Conservation (phyloP, 2,113 vertebrate species). For the Arothron firmamentum region DNA sequence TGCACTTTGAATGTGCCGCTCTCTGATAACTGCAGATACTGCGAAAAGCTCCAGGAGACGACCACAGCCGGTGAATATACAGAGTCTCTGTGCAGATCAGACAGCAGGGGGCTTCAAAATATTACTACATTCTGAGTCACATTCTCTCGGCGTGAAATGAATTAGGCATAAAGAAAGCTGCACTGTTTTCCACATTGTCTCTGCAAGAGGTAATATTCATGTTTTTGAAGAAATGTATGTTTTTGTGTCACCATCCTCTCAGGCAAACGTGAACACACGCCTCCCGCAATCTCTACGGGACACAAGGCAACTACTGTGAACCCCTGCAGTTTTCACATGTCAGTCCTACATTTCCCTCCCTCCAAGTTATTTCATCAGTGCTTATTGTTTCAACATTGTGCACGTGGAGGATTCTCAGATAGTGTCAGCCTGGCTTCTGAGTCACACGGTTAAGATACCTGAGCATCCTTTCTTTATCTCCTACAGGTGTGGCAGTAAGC, state of each 20-base stretch:
- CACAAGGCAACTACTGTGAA: background rate
- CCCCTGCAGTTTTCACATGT: slow-evolving; percentile 34
- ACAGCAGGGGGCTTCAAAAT: no score
- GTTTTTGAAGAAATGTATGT: background rate
- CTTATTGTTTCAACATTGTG: no score
- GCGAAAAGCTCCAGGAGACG: slow-evolving; percentile 2
- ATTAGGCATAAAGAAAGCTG: no score
- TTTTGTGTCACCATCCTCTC: slow-evolving; percentile 3
- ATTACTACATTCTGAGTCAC: no score
- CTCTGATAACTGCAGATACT: slow-evolving; percentile 32
- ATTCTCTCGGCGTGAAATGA: no score
- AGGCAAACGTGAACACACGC: background rate
- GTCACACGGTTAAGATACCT: slow-evolving; percentile 10
- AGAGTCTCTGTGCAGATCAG: background rate
- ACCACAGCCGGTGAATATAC: slow-evolving; percentile 31
- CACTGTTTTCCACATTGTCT: no score
- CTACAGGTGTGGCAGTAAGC: slow-evolving; percentile 20
- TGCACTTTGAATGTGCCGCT: fast-evolving
- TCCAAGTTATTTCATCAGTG: no score
- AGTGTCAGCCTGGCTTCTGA: background rate
- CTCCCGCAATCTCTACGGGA: slow-evolving; percentile 25
- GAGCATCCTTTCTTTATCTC: slow-evolving; percentile 7
- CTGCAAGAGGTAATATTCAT: background rate
- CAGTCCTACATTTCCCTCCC: slow-evolving; percentile 19
- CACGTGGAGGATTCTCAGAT: no score